phyloP scores from a whole-genome alignment of 2,888 invertebrate species.

The Terebella lapidaria region DNA sequence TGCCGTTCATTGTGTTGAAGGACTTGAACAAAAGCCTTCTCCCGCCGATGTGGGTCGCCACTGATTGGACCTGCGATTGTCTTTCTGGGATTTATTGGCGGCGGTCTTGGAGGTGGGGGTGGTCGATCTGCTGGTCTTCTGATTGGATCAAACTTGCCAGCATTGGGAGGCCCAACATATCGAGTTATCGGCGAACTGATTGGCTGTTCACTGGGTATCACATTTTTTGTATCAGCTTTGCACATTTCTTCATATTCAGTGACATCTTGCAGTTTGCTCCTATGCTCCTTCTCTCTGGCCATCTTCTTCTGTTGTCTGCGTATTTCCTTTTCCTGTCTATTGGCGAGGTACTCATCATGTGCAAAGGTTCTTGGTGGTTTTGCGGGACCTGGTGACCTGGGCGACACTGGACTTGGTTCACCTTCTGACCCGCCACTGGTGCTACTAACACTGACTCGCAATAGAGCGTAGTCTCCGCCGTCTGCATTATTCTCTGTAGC shows the following conservation, averaged over 20 bases:
- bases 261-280: background rate
- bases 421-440: background rate
- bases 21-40: background rate
- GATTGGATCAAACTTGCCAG: background rate
- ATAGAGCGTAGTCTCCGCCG: background rate
- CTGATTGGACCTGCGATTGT: background rate
- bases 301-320: background rate
- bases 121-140: background rate
- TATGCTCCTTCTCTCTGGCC: too few species aligned
- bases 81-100: background rate
- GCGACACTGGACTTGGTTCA: background rate
- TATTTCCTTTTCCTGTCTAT: background rate
- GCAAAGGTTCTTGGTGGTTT: conserved; percentile 4
- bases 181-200: background rate
- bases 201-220: too few species aligned
- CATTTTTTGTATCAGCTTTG: too few species aligned
- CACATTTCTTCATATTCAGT: background rate
- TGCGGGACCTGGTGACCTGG: background rate
- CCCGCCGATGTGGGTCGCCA: background rate
- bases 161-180: background rate
- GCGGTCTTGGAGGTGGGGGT: conserved; percentile 1
- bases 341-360: background rate
- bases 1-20: background rate
- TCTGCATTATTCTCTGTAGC: too few species aligned
- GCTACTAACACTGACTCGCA: background rate